Conservation (phyloP, 30 jellyfish, hydroid and myxozoan genomes). For the Aurelia aurita complex sp. Pacific region DNA sequence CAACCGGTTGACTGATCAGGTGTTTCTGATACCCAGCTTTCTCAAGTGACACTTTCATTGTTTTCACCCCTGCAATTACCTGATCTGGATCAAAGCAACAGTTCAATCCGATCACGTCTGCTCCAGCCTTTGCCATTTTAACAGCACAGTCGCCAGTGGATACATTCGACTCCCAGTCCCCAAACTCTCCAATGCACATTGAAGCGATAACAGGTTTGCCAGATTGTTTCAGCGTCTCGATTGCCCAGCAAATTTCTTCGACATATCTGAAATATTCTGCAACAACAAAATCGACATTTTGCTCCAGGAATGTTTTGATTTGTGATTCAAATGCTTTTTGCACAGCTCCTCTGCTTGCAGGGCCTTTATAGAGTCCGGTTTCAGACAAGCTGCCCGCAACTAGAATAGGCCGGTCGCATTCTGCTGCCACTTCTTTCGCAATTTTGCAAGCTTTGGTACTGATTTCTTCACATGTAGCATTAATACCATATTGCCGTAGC, state of each 20-base stretch:
- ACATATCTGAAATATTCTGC: conserved; percentile 73
- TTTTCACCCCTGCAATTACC: conserved; percentile 31
- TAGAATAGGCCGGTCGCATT: conserved; percentile 19
- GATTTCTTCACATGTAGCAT: conserved; percentile 48
- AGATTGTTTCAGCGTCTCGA: conserved; percentile 52
- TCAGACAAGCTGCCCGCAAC: conserved; percentile 68
- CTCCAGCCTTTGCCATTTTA: conserved; percentile 81
- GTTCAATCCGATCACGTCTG: conserved; percentile 78
- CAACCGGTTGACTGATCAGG: conserved; percentile 68
- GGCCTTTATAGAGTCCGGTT: conserved; percentile 21
- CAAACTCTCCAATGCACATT: conserved; percentile 71
- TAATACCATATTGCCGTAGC: conserved; percentile 1
- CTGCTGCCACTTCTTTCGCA: conserved; percentile 75
- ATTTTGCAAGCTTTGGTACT: conserved; percentile 54
- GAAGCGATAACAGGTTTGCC: conserved; percentile 59
- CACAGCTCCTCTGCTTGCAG: conserved; percentile 29
- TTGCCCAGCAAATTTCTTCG: conserved; percentile 82
- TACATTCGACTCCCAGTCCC: conserved; percentile 32
- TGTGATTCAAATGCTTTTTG: conserved; percentile 37
- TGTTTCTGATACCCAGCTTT: conserved; percentile 65
- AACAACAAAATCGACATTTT: conserved; percentile 60
- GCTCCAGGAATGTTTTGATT: conserved; percentile 20
- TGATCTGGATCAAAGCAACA: conserved; percentile 76
- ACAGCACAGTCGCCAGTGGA: conserved; percentile 72
- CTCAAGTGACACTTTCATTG: conserved; percentile 65